Conservation (phyloP, 2,888 invertebrate species). For the Apotomis capreana region DNA sequence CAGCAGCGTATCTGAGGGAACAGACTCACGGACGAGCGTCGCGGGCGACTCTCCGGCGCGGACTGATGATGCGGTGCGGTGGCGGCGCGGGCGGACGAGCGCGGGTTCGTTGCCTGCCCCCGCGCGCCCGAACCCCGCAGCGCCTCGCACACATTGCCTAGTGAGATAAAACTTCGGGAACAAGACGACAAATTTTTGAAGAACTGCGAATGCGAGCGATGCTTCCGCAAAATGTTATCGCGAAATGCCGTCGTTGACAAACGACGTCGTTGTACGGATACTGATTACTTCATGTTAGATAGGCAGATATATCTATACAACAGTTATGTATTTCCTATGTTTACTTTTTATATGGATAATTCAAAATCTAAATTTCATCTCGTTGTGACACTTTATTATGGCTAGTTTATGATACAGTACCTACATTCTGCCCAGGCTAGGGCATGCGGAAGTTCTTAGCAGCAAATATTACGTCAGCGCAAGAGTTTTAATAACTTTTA, state of each 20-base stretch:
- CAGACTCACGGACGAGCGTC: conserved; percentile 78
- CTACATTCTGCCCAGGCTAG: conserved; percentile 53
- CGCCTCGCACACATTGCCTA: conserved; percentile 64
- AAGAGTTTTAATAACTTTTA: conserved; percentile 79
- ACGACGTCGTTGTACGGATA: conserved; percentile 6
- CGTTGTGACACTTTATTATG: neutral
- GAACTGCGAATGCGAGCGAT: conserved; percentile 59
- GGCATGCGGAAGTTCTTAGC: conserved; percentile 77
- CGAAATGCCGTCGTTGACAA: conserved; percentile 42
- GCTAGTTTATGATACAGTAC: conserved; percentile 3
- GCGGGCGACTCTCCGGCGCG: conserved; percentile 79
- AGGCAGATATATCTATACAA: neutral
- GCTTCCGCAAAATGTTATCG: conserved; percentile 76
- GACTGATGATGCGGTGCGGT: conserved; percentile 80
- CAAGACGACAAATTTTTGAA: conserved; percentile 73
- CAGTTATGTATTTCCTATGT: conserved; percentile 1
- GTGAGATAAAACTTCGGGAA: conserved; percentile 80
- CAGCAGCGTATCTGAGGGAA: conserved; percentile 84
- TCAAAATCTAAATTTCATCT: neutral
- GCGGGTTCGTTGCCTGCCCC: conserved; percentile 64
- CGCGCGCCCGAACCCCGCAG: conserved; percentile 55
- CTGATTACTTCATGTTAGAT: conserved; percentile 9
- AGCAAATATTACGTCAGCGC: conserved; percentile 75
- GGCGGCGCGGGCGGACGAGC: conserved; percentile 79
- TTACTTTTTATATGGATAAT: conserved; percentile 2